A percentile compares a stretch with the other conserved stretches of the same genome.
phyloP scores from a whole-genome alignment of 1,140 invertebrate species.

The Octopus sinensis region DNA sequence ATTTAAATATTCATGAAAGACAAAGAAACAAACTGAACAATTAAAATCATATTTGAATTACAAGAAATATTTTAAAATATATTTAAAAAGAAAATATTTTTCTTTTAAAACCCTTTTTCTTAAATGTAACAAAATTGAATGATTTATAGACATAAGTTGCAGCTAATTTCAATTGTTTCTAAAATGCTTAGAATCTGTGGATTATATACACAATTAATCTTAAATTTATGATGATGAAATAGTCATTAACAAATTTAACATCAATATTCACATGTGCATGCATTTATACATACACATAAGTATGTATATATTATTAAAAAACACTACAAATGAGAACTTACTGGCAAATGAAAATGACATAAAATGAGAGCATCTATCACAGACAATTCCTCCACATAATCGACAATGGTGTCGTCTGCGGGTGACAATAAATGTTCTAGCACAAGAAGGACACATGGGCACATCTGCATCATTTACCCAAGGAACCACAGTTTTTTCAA shows the following conservation, averaged over 20 bases:
- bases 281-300: too few relatives aligned
- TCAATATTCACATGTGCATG: too few relatives aligned
- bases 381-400: constrained; percentile 92
- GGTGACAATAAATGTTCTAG: constrained; percentile 80
- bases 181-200: neutral
- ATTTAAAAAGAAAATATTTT: too few relatives aligned
- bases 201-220: neutral
- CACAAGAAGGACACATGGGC: constrained; percentile 86
- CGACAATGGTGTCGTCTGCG: constrained; percentile 92
- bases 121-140: too few relatives aligned
- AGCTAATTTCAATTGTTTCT: neutral
- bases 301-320: neutral
- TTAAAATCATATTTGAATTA: too few relatives aligned
- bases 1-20: too few relatives aligned
- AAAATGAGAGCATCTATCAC: constrained; percentile 88
- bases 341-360: constrained; percentile 78
- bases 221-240: neutral
- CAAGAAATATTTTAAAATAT: too few relatives aligned
- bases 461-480: constrained; percentile 92
- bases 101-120: too few relatives aligned
- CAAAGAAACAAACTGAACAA: too few relatives aligned
- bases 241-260: too few relatives aligned
- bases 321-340: constrained; percentile 61
- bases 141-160: neutral
- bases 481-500: constrained; percentile 77